Evolutionary conservation across 2,113 vertebrate genomes (phyloP).

Genomic region (Otolemur garnettii): DNA sequence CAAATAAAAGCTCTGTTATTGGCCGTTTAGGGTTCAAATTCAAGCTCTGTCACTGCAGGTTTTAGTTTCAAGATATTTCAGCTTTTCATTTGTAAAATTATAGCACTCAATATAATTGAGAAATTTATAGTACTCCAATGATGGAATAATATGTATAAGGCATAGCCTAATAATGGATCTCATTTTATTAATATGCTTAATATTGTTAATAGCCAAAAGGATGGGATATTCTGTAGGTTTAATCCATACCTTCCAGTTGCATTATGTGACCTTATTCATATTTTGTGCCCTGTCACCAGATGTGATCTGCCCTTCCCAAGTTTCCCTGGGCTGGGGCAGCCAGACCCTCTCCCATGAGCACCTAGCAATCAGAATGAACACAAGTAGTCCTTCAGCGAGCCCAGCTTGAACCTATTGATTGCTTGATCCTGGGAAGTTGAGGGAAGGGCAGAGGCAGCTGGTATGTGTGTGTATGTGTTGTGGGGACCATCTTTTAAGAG

Average conservation of each 20-base stretch:
- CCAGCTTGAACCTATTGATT: not conserved
- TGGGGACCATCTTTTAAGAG: not conserved
- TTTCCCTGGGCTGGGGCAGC: not conserved
- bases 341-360: not conserved
- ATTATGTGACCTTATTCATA: not conserved
- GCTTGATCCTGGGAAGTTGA: not conserved
- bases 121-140: not conserved
- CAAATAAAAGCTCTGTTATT: not conserved
- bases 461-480: not conserved
- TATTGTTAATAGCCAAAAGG: not conserved
- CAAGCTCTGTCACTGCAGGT: not conserved
- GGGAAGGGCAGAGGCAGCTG: not conserved
- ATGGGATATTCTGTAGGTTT: not conserved
- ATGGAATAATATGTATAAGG: not conserved
- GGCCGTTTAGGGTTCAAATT: not conserved
- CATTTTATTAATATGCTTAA: constrained; percentile 26
- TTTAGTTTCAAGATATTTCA: not conserved
- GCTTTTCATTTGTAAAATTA: constrained; percentile 37
- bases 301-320: no score
- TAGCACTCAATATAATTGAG: not conserved
- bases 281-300: not conserved
- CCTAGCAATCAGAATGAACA: not conserved
- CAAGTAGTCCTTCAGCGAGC: not conserved
- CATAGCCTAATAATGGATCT: not conserved
- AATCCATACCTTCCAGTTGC: not conserved